These are phyloP conservation scores for Buceros bicornis DNA, from an alignment of 2,797 vertebrate species.

Conservation along the genomic window DNA sequence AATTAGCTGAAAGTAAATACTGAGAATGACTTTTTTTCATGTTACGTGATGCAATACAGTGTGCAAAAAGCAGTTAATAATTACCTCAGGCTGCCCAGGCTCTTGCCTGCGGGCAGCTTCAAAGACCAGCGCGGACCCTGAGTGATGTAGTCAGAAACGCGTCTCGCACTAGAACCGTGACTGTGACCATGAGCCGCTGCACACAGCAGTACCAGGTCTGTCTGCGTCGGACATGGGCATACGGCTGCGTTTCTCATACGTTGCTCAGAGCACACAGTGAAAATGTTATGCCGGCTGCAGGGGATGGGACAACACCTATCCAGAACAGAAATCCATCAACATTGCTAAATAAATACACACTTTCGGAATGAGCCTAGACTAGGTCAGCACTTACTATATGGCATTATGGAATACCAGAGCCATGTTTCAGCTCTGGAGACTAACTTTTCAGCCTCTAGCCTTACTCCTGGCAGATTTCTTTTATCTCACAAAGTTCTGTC, in stretches of 20 bases:
- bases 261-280: neutral
- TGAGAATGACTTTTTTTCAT: neutral
- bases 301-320: neutral
- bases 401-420: neutral
- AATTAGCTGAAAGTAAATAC: constrained; percentile 20
- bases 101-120: neutral
- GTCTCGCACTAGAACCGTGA: neutral
- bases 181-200: neutral
- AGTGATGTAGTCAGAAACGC: neutral
- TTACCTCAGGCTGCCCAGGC: neutral
- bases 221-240: neutral
- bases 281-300: neutral
- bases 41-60: neutral
- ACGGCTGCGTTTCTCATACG: neutral
- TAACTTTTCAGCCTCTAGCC: neutral
- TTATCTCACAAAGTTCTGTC: neutral
- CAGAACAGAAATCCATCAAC: neutral
- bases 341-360: neutral
- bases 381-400: neutral
- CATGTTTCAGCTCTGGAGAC: neutral
- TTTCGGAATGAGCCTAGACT: neutral
- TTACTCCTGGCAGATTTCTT: neutral
- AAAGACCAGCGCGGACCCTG: neutral
- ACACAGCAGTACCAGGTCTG: neutral
- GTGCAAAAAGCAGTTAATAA: neutral